Evolutionary conservation across 2,888 invertebrate genomes (phyloP).

Genomic region (Matsumyia berberina): DNA sequence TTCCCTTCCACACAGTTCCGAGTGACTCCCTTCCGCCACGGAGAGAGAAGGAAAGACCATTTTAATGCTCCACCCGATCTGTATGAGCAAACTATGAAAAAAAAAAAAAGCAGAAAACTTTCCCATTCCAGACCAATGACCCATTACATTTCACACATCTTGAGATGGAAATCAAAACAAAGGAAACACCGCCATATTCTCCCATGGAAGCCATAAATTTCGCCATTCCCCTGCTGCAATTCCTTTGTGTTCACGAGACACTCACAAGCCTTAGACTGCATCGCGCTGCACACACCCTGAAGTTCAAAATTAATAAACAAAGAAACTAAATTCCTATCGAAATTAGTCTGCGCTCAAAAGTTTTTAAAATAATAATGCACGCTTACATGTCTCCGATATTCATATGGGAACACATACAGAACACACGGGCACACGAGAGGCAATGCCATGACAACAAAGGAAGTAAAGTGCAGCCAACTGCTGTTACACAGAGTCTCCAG

Average conservation of each 20-base stretch:
- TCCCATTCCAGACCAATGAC: conserved; percentile 59
- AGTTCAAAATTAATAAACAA: conserved; percentile 55
- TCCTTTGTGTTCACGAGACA: conserved; percentile 44
- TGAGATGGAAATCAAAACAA: conserved; percentile 59
- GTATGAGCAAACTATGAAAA: background rate
- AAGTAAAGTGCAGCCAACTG: conserved; percentile 56
- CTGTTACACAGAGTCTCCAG: conserved; percentile 54
- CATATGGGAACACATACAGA: background rate
- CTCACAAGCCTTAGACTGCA: conserved; percentile 20
- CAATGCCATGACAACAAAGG: conserved; percentile 51
- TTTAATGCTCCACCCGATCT: background rate
- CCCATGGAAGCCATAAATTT: conserved; percentile 53
- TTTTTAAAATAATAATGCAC: conserved; percentile 52
- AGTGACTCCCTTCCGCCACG: background rate
- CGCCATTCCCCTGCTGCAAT: conserved; percentile 12
- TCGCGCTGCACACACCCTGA: conserved; percentile 36
- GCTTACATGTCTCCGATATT: conserved; percentile 49
- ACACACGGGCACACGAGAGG: background rate
- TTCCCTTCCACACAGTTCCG: too few species aligned
- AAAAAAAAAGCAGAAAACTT: background rate
- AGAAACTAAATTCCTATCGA: conserved; percentile 51
- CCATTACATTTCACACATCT: conserved; percentile 54
- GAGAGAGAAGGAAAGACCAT: background rate
- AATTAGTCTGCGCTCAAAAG: conserved; percentile 52
- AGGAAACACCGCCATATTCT: conserved; percentile 45